Evolutionary conservation across 2,888 invertebrate genomes (phyloP).

Genomic region (Pollenia griseotomentosa): DNA sequence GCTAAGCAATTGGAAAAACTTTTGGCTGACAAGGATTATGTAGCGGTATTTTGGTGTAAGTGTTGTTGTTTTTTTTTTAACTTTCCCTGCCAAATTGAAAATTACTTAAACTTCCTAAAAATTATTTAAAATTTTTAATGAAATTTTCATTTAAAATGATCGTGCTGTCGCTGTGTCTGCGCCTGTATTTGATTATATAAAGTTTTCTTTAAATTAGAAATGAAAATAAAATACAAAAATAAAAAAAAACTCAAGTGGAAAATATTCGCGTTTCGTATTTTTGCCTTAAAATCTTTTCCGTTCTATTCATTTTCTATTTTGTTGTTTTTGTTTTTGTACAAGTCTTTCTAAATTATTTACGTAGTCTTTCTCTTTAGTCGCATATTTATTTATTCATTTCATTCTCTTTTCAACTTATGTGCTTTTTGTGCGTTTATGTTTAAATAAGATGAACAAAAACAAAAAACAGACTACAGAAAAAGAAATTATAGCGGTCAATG

Average conservation of each 20-base stretch:
- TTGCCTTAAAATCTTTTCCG: constrained; percentile 59
- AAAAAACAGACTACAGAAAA: constrained; percentile 16
- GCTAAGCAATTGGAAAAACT: constrained; percentile 95
- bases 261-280: constrained; percentile 64
- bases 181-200: constrained; percentile 68
- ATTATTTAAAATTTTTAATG: neutral
- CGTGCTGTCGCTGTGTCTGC: constrained; percentile 71
- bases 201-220: constrained; percentile 59
- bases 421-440: constrained; percentile 53
- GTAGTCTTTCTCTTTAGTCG: constrained; percentile 50
- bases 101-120: constrained; percentile 70
- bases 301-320: constrained; percentile 70
- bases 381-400: constrained; percentile 34
- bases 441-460: constrained; percentile 54
- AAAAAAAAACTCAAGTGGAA: constrained; percentile 70
- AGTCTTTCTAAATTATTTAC: constrained; percentile 66
- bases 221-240: constrained; percentile 9
- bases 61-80: constrained; percentile 79
- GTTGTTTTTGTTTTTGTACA: constrained; percentile 66
- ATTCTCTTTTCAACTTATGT: constrained; percentile 43
- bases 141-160: constrained; percentile 30
- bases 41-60: constrained; percentile 99
- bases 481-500: constrained; percentile 38
- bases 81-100: constrained; percentile 23
- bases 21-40: constrained; percentile 95